Evolutionary conservation across 2,888 invertebrate genomes (phyloP).

Genomic region (Phengaris alcon): DNA sequence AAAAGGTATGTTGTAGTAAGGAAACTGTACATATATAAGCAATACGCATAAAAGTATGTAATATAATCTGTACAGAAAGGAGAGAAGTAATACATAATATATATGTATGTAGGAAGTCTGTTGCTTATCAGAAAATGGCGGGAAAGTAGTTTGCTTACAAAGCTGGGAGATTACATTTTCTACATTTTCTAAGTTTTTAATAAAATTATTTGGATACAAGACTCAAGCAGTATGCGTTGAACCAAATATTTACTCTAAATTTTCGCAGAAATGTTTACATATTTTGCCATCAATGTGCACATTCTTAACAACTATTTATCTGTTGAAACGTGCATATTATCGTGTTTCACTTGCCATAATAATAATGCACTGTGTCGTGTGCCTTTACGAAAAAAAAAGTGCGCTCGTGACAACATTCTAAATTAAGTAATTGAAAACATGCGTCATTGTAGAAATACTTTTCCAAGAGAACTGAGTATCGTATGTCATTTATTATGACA

Average conservation of each 20-base stretch:
- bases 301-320: too few relatives aligned
- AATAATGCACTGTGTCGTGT: not conserved
- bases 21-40: not conserved
- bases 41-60: not conserved
- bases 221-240: too few relatives aligned
- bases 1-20: not conserved
- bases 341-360: not conserved
- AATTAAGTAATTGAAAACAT: slow-evolving; percentile 6
- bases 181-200: too few relatives aligned
- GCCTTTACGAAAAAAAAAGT: not conserved
- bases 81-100: not conserved
- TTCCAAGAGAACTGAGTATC: not conserved
- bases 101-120: not conserved
- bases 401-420: slow-evolving; percentile 3
- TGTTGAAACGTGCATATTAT: too few relatives aligned
- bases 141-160: too few relatives aligned
- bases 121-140: too few relatives aligned
- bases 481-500: too few relatives aligned
- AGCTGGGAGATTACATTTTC: too few relatives aligned
- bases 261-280: not conserved
- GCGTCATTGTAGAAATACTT: slow-evolving; percentile 1
- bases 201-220: too few relatives aligned
- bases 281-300: not conserved
- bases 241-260: not conserved
- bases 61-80: not conserved